These are phyloP conservation scores for Lineus longissimus DNA, from an alignment of 1,140 invertebrate genomes.

Conservation along the genomic window DNA sequence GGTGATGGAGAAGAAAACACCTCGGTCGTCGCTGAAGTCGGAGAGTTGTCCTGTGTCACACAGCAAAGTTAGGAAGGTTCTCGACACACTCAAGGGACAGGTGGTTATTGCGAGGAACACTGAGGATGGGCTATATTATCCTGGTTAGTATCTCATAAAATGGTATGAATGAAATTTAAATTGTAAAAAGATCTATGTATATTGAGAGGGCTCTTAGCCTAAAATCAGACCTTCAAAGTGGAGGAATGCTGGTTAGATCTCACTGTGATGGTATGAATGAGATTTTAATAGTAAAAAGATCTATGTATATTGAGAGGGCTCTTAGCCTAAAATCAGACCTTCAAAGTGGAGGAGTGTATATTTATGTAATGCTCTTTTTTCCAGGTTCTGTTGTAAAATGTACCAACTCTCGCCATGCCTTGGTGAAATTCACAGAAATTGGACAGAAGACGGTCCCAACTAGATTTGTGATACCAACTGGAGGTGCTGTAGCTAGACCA, in stretches of 20 bases:
- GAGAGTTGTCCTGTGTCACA: not conserved
- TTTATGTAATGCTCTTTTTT: no score
- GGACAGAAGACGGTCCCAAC: constrained; percentile 24
- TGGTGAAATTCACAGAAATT: constrained; percentile 23
- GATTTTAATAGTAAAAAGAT: no score
- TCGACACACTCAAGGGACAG: constrained; percentile 21
- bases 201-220: no score
- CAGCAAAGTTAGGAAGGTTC: constrained; percentile 5
- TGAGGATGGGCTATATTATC: constrained; percentile 40
- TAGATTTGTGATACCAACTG: constrained; percentile 31
- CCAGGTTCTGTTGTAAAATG: constrained; percentile 27
- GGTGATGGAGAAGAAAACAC: not conserved
- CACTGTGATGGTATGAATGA: no score
- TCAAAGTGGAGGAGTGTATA: no score
- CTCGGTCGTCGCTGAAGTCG: not conserved
- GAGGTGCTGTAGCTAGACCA: constrained; percentile 36
- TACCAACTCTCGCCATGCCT: constrained; percentile 21
- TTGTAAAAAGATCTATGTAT: no score
- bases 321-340: no score
- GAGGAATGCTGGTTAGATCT: no score
- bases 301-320: no score
- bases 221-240: no score
- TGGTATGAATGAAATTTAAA: not conserved
- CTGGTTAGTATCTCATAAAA: constrained; percentile 24
- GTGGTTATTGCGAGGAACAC: constrained; percentile 33